These are phyloP conservation scores for Pinna nobilis DNA, from an alignment of 1,140 invertebrate genomes.

Conservation along the genomic window DNA sequence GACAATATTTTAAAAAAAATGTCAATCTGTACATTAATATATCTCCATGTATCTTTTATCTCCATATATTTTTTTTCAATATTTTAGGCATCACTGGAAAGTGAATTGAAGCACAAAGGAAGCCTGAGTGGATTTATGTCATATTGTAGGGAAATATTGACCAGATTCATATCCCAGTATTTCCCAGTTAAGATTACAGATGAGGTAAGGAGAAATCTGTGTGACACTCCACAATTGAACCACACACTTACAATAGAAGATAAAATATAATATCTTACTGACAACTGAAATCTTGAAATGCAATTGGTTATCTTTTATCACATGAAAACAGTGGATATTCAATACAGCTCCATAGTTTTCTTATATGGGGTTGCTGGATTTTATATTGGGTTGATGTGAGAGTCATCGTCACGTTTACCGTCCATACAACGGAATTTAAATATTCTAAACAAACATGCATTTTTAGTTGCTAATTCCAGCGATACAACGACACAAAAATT, in stretches of 20 bases:
- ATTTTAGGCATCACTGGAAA: conserved; percentile 65
- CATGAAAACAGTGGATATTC: background rate
- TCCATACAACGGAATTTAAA: too few species aligned
- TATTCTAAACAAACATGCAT: too few species aligned
- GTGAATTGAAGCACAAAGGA: conserved; percentile 60
- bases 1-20: too few species aligned
- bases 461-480: too few species aligned
- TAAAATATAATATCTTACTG: too few species aligned
- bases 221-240: too few species aligned
- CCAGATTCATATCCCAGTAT: conserved; percentile 60
- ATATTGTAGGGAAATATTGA: conserved; percentile 68
- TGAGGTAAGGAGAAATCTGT: conserved; percentile 11
- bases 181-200: conserved; percentile 59
- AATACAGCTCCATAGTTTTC: too few species aligned
- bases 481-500: too few species aligned
- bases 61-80: conserved; percentile 3
- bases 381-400: too few species aligned
- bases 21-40: background rate
- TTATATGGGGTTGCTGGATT: too few species aligned
- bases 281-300: background rate
- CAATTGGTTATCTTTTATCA: background rate
- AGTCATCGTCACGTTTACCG: too few species aligned
- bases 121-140: conserved; percentile 65
- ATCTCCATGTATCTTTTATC: background rate
- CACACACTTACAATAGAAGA: too few species aligned